A percentile compares a stretch with the other conserved stretches of the same genome.
Evolutionary conservation across 1,140 invertebrate species (phyloP).

Genomic region (Chionoecetes opilio): DNA sequence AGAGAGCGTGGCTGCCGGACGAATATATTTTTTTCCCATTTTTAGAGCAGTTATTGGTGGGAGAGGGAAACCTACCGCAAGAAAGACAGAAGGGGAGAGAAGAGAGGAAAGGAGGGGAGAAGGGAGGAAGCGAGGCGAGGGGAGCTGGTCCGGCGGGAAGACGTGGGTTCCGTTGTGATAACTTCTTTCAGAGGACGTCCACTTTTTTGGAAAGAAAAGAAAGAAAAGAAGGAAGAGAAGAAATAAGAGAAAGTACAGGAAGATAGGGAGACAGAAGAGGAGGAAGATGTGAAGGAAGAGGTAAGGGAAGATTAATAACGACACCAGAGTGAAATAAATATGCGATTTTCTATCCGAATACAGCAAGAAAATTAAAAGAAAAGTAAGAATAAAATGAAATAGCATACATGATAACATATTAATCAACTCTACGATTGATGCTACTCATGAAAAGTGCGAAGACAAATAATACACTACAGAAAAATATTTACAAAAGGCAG

Average conservation of each 20-base stretch:
- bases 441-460: too few species aligned
- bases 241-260: not conserved
- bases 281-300: not conserved
- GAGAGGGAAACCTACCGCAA: not conserved
- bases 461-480: not conserved
- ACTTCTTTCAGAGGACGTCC: not conserved
- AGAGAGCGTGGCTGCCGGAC: not conserved
- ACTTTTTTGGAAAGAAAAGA: not conserved
- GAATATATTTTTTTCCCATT: not conserved
- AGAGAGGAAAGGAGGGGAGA: not conserved
- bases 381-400: not conserved
- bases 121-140: not conserved
- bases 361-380: too few species aligned
- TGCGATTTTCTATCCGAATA: too few species aligned
- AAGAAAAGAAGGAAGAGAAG: not conserved
- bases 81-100: conserved; percentile 36
- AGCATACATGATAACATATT: too few species aligned
- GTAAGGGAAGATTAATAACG: not conserved
- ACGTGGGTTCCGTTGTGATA: not conserved
- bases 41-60: not conserved
- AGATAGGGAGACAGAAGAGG: not conserved
- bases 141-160: not conserved
- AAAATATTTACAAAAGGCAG: not conserved
- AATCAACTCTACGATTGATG: too few species aligned
- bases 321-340: too few species aligned